Conservation (phyloP, 2,113 vertebrate genomes). For the Lophochroa leadbeateri region DNA sequence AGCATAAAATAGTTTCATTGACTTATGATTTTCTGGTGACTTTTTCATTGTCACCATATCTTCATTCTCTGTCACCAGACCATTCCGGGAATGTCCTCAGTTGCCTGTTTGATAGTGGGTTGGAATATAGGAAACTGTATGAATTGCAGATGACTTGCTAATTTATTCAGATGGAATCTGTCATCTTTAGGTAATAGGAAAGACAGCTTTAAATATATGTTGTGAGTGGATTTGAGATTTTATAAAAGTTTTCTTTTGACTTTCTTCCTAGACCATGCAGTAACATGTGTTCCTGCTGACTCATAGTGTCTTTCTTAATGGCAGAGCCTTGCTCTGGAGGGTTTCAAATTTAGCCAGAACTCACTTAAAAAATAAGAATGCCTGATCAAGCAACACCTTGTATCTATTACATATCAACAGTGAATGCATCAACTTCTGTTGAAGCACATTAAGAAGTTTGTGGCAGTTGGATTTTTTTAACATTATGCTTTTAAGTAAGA, state of each 20-base stretch:
- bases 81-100: slow-evolving; percentile 28
- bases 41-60: slow-evolving; percentile 47
- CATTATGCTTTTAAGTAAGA: background rate
- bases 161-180: slow-evolving; percentile 20
- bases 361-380: background rate
- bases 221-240: background rate
- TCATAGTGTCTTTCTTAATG: rapidly evolving
- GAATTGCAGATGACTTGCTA: slow-evolving; percentile 44
- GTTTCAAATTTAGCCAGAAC: background rate
- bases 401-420: rapidly evolving
- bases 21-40: slow-evolving; percentile 62
- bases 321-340: background rate
- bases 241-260: background rate
- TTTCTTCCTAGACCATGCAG: background rate
- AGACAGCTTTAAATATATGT: background rate
- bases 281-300: background rate
- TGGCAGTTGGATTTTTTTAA: background rate
- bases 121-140: background rate
- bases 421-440: rapidly evolving
- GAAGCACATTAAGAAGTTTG: background rate
- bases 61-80: slow-evolving; percentile 32
- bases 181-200: background rate
- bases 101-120: background rate
- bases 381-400: background rate
- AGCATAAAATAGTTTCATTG: slow-evolving; percentile 66